Percentiles rank a stretch among this genome's conserved stretches.
These are phyloP conservation scores for Strix aluco DNA, from an alignment of 2,113 vertebrate genomes.

Conservation along the genomic window DNA sequence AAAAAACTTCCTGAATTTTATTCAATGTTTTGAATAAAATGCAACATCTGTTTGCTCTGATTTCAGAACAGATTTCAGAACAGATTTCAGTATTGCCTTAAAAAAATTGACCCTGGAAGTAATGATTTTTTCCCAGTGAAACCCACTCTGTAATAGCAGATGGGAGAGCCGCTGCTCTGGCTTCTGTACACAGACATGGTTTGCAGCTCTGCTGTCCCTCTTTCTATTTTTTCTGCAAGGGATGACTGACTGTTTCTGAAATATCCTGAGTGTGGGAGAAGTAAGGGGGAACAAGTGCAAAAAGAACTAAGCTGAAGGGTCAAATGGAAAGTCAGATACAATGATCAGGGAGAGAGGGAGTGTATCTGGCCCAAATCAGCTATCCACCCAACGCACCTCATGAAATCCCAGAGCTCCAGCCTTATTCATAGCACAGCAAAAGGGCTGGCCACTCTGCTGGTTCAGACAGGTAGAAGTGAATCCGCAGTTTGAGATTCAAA, in stretches of 20 bases:
- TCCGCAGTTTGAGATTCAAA: background rate
- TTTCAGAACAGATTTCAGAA: background rate
- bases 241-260: background rate
- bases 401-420: background rate
- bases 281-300: background rate
- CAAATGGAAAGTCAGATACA: background rate
- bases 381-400: background rate
- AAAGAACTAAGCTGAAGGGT: background rate
- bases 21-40: background rate
- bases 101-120: background rate
- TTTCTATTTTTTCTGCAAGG: background rate
- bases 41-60: background rate
- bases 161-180: background rate
- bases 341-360: background rate
- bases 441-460: background rate
- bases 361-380: background rate
- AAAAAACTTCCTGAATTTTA: too few species aligned
- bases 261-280: background rate
- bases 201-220: background rate
- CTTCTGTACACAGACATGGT: background rate
- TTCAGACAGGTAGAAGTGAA: background rate
- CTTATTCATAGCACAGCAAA: background rate
- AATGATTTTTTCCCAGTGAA: constrained; percentile 1
- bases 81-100: background rate
- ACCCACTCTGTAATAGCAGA: background rate